Conservation (phyloP, 2,113 vertebrate species). For the Donacobius atricapilla region DNA sequence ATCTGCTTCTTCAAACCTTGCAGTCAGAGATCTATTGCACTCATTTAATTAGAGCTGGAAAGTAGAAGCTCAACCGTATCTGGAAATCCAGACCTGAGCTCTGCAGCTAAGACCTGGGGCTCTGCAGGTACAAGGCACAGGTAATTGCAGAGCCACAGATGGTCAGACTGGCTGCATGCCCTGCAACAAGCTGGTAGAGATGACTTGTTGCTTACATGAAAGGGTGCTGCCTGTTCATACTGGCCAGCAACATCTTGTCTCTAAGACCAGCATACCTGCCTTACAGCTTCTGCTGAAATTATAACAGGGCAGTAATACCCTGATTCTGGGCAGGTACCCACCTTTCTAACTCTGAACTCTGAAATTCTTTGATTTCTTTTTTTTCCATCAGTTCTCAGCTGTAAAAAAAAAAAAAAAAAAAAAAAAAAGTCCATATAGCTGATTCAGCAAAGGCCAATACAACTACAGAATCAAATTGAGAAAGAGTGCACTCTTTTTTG, state of each 20-base stretch:
- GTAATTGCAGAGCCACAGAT: not conserved
- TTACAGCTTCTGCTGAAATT: not conserved
- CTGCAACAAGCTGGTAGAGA: not conserved
- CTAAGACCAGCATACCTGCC: not conserved
- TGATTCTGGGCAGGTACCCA: not conserved
- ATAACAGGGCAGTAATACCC: not conserved
- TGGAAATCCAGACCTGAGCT: not conserved
- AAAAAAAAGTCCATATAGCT: rapidly evolving
- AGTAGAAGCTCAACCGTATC: not conserved
- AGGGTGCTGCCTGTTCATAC: not conserved
- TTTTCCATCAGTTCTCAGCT: not conserved
- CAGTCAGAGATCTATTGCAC: not conserved
- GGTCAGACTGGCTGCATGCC: not conserved
- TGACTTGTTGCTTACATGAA: not conserved
- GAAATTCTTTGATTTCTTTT: not conserved
- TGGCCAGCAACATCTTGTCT: not conserved
- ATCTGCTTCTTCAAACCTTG: not conserved
- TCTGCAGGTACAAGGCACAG: not conserved
- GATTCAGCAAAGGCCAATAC: not conserved
- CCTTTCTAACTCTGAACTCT: not conserved
- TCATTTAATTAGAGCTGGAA: not conserved
- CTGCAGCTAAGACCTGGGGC: not conserved
- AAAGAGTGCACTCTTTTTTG: rapidly evolving
- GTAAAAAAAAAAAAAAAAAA: not conserved
- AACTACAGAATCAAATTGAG: not conserved